phyloP scores from a whole-genome alignment of 2,888 invertebrate species.

The Melieria omissa region DNA sequence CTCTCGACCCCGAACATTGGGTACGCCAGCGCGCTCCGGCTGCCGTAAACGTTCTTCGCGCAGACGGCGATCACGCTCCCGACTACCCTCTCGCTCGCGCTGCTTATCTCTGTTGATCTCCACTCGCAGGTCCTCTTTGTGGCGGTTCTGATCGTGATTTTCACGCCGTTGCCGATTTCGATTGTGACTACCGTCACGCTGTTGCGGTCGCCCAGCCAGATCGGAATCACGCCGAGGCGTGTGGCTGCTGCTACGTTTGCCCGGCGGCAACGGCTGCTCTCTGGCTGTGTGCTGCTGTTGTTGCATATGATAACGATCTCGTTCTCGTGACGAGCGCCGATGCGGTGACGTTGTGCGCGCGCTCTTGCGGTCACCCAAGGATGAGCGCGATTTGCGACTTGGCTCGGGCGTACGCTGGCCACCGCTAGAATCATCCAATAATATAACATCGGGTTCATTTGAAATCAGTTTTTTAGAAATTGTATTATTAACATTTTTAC shows the following conservation, averaged over 20 bases:
- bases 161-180: constrained; percentile 63
- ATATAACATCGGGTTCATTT: constrained; percentile 71
- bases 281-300: constrained; percentile 24
- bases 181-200: constrained; percentile 45
- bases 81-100: constrained; percentile 66
- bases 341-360: constrained; percentile 40
- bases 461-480: constrained; percentile 61
- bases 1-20: constrained; percentile 62
- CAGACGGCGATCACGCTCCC: constrained; percentile 62
- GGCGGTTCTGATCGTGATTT: constrained; percentile 61
- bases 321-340: constrained; percentile 39
- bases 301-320: constrained; percentile 39
- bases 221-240: constrained; percentile 43
- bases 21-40: constrained; percentile 47
- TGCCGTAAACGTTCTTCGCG: constrained; percentile 54
- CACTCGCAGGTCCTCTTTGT: constrained; percentile 65
- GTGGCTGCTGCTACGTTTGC: constrained; percentile 47
- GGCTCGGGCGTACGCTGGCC: constrained; percentile 68
- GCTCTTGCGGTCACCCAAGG: constrained; percentile 35
- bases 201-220: constrained; percentile 29
- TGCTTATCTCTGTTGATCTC: constrained; percentile 68
- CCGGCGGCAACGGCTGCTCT: constrained; percentile 29
- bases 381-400: constrained; percentile 50
- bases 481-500: constrained; percentile 66
- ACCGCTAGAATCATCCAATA: constrained; percentile 75